Base-by-base conservation (phyloP, 2,888 invertebrate genomes). In the Eupithecia exiguata region DNA sequence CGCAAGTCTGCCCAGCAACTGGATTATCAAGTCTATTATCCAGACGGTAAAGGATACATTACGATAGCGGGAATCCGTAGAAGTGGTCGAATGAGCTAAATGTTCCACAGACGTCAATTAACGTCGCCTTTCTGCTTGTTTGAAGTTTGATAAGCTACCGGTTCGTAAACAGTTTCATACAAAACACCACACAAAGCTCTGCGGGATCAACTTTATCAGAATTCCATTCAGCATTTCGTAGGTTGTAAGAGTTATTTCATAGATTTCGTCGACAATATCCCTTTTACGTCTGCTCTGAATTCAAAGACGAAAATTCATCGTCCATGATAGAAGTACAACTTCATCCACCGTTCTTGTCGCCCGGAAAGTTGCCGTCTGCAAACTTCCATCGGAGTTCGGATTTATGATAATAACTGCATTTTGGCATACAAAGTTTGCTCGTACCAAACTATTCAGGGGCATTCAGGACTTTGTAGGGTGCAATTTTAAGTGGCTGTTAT, bases 21-120 rank as follows among this genome's bases (percentile, higher is more conserved):
- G 75, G 7, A 89, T 77, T 89, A 68, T 72, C n/a, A 75, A 77
- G 75, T 80, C 76, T 91, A 84, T 78, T 18, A 21, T 2, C 0
- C 0, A 0, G 35, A 10, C 2, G 9, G 25, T 35, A 30, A 1
- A 0, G 0, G 0, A 25, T 86, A 84, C 70, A 76, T 83, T 83
- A 74, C 76, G 66, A n/a, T 71, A 49, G 38, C 35, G 68, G 71
- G 79, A 80, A 84, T 81, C 83, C 78, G 86, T 83, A 87, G 84
- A 87, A 91, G 88, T 88, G 87, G 87, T 87, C 85, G 86, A 86
- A 87, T 87, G 88, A 88, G 87, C 87, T 89, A 88, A 91, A 92
- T 91, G 88, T 89, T 86, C 88, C 86, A 87, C 86, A 86, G 86
- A 88, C 91, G 89, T 92, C 92, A 93, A 93, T 94, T 93, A 92